Evolutionary conservation across 2,797 vertebrate genomes (phyloP), one percentile per base, ranked within the genome.

Genomic region (Darevskia mixta): DNA sequence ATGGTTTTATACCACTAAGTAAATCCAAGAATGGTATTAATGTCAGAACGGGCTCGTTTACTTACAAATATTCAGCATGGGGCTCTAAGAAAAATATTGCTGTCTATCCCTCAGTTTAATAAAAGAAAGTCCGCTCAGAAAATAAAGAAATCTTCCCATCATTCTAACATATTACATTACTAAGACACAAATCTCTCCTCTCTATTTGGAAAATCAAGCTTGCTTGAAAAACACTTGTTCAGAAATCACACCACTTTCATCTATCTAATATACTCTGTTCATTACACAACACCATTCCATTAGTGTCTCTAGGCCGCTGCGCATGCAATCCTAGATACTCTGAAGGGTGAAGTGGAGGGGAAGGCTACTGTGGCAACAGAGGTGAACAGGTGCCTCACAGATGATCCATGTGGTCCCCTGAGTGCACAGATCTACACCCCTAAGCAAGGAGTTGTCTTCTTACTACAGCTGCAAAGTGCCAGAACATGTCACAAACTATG

Each of bases 1-100:
- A 91, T 79, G 8, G 64, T 86, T 90, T 92, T 90, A 90, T 73
- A 86, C 7, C n/a, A 93, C 78, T 85, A 94, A 92, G 92, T 94
- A 93, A 91, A 94, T 86, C 83, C 10, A 20, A 38, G 23, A 89
- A 89, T 88, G 41, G 38, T 84, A 91, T 87, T 93, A 91, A 83
- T 67, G 88, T 92, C 91, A 90, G 41, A 55, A 58, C 10, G 93
- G 88, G 38, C 38, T 83, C 87, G 91, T 91, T 92, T 73, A 88
- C 18, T 90, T 90, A 91, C 58, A 90, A 72, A 93, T 80, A 83
- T 83, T 91, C 83, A 75, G 43, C 78, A 80, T 32, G 91, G 76
- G 85, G 35, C 88, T 2, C 61, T 49, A 87, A 85, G 85, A 87
- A 93, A 86, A 88, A 82, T 93, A 92, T 64, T 91, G 80, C n/a